These are phyloP conservation scores for Nymphalis io DNA, from an alignment of 1,140 invertebrate species.

Conservation along the genomic window DNA sequence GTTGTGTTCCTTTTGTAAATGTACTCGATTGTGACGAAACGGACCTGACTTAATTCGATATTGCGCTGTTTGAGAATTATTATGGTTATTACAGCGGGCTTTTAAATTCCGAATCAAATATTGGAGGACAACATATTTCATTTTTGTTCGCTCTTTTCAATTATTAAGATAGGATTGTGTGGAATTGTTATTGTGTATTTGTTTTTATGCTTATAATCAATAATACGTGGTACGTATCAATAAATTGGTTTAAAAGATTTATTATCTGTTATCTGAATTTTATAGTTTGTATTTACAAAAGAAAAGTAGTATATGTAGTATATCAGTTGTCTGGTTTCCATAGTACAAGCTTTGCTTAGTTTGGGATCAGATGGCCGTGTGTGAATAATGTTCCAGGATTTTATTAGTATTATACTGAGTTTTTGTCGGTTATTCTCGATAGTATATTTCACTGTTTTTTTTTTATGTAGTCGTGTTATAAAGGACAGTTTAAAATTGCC, in stretches of 20 bases:
- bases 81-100: slow-evolving; percentile 39
- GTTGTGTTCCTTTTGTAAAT: slow-evolving; percentile 63
- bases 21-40: slow-evolving; percentile 65
- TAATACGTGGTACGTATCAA: slow-evolving; percentile 11
- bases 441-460: too few relatives aligned
- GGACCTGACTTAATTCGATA: slow-evolving; percentile 60
- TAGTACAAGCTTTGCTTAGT: too few relatives aligned
- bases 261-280: background rate
- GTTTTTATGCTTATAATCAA: slow-evolving; percentile 26
- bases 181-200: slow-evolving; percentile 26
- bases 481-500: too few relatives aligned
- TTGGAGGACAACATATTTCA: slow-evolving; percentile 22
- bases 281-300: too few relatives aligned
- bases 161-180: slow-evolving; percentile 31
- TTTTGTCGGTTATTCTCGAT: background rate
- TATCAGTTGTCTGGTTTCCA: too few relatives aligned
- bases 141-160: slow-evolving; percentile 29
- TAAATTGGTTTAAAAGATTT: slow-evolving; percentile 3
- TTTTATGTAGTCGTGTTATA: too few relatives aligned
- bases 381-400: too few relatives aligned
- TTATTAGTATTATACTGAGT: too few relatives aligned
- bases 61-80: slow-evolving; percentile 52
- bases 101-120: slow-evolving; percentile 38
- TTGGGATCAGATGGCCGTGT: too few relatives aligned
- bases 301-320: too few relatives aligned